Base-by-base conservation (phyloP, 2,113 vertebrate species). In the Callospermophilus lateralis region DNA sequence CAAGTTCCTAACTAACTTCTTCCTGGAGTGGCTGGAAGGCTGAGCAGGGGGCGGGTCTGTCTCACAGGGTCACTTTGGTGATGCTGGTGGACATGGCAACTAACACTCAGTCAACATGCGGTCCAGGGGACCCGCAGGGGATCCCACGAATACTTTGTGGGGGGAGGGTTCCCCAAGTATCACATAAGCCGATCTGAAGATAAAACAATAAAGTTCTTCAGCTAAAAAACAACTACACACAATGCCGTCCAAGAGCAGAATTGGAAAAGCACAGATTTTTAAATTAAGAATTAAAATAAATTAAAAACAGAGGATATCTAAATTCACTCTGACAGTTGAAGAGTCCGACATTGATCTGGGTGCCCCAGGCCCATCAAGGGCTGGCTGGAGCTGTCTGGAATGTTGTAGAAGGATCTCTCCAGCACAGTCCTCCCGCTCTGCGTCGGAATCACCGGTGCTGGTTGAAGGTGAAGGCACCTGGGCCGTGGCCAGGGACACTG, bases 21-120 rank as follows among this genome's bases (percentile, higher is more conserved):
- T 53, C 34, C 34, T 8, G 12, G n/a, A 16, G 37, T 9, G 12
- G 32, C 51, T 45, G 48, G 22, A 48, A 73, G 0, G 45, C 92
- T 7, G 74, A 65, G 55, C 65, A 81, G 42, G 26, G 32, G 32
- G 26, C 0, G 4, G 32, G 17, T 63, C 72, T 67, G 28, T 74
- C 30, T 48, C 63, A 48, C 85, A 37, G 84, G 51, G 86, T 92
- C 84, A 73, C 72, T 65, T 11, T 58, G 83, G 94, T 77, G 70
- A 77, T 86, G 83, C 79, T 68, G 84, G 93, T 55, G 53, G 42
- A 32, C 2, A 1, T 65, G 67, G 83, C 74, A 61, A 11, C 15
- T 13, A 45, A 67, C 0, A n/a, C 34, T 89, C 61, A 11, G 61
- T 63, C 74, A 34, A 45, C 55, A 83, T 34, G 37, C 28, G 13